Base-by-base conservation (phyloP, 2,113 vertebrate genomes). In the Formicarius rufipectus region DNA sequence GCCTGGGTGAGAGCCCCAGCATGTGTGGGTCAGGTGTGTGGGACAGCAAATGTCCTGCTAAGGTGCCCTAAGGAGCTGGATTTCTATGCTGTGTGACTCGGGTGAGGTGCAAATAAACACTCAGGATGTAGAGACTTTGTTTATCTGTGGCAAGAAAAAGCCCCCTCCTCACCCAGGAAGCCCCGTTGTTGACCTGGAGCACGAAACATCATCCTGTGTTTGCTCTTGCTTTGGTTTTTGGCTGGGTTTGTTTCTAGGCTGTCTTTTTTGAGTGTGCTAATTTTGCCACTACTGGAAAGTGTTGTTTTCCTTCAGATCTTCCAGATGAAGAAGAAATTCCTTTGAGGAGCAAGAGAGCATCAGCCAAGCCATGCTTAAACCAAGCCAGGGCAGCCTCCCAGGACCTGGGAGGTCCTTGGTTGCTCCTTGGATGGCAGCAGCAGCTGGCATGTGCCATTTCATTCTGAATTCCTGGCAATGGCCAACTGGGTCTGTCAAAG, bases 131-230 rank as follows among this genome's bases (percentile, higher is more conserved):
- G 49, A 87, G 62, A 14, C 37, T 40, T 79, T 35, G 35, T 68
- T 95, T 88, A 45, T 92, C 13, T 67, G 53, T 52, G 33, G 75
- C 71, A 91, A 79, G 79, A 93, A 76, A 50, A 76, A 85, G 28
- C 44, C 58, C 52, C 67, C 16, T 93, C 40, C 58, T 37, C 53
- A 31, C 67, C 71, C 39, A 40, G 4, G 6, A n/a, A 78, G 44
- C 25, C 63, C 21, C 53, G 23, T 10, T 69, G 44, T n/a, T 84
- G 55, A 73, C 45, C 60, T 76, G 40, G 11, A 39, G 28, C 24
- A 39, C 3, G 7, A 81, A 76, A 47, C n/a, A 27, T 3, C 4
- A 14, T 58, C 27, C 23, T 3, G 4, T 53, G 7, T 86, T 68
- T 87, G 52, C 49, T 64, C 19, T n/a, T 50, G 49, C 19, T 58